A percentile compares a stretch with the other conserved stretches of the same genome.
These are phyloP conservation scores for Trichoplax adhaerens DNA, from an alignment of 37 sponge, comb jelly and placozoan genomes.

Conservation along the genomic window DNA sequence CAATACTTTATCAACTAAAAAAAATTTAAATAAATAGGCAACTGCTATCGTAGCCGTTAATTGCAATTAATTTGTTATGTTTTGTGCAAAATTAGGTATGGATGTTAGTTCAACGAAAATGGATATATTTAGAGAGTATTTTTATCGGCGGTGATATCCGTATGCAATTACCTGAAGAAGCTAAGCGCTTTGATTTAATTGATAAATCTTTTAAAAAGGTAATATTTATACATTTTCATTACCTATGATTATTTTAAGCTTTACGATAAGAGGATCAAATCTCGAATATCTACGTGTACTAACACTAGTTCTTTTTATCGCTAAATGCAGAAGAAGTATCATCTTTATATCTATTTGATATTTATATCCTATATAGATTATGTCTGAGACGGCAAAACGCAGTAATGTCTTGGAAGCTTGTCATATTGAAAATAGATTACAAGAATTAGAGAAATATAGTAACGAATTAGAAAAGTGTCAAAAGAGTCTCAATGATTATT, in stretches of 20 bases:
- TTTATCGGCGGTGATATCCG: conserved; percentile 98
- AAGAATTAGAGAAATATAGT: conserved; percentile 75
- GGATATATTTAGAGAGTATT: conserved; percentile 99
- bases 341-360: background rate
- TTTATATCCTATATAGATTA: conserved; percentile 29
- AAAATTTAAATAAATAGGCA: too few species aligned
- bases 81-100: conserved; percentile 40
- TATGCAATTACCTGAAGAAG: conserved; percentile 95
- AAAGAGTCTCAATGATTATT: conserved; percentile 96
- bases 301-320: conserved; percentile 2
- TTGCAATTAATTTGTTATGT: too few species aligned
- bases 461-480: conserved; percentile 85
- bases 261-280: too few species aligned
- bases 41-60: too few species aligned
- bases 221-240: background rate
- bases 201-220: conserved; percentile 98
- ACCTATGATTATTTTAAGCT: too few species aligned
- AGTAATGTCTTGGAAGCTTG: conserved; percentile 78
- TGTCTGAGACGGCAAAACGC: conserved; percentile 90
- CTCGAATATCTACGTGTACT: too few species aligned
- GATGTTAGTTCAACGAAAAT: conserved; percentile 98
- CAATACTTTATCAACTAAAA: too few species aligned
- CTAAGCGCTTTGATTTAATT: conserved; percentile 94
- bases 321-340: background rate
- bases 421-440: conserved; percentile 66